Conservation (phyloP, 2,113 vertebrate species). For the Dinomys branickii region DNA sequence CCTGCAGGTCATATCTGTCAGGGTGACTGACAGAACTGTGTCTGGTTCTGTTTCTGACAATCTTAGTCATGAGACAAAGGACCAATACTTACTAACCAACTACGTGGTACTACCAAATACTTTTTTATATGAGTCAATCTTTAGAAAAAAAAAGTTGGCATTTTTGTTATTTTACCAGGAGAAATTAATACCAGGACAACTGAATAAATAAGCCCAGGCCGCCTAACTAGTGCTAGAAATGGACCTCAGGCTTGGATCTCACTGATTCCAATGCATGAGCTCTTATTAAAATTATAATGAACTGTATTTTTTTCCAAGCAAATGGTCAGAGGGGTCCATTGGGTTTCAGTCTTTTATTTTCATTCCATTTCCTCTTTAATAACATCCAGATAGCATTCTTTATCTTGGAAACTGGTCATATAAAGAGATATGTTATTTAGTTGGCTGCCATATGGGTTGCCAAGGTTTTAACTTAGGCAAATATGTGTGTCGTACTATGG, state of each 20-base stretch:
- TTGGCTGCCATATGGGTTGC: not conserved
- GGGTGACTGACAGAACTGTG: not conserved
- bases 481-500: not conserved
- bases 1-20: not conserved
- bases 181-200: not conserved
- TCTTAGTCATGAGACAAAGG: not conserved
- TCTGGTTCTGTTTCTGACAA: not conserved
- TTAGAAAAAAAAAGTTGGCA: not conserved
- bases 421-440: not conserved
- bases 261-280: not conserved
- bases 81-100: not conserved
- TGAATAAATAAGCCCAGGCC: not conserved
- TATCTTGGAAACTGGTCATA: not conserved
- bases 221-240: not conserved
- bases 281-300: not conserved
- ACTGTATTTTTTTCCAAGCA: slow-evolving; percentile 10
- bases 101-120: not conserved
- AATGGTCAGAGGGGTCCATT: not conserved
- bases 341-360: slow-evolving; percentile 12
- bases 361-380: not conserved
- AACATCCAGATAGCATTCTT: not conserved
- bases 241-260: not conserved
- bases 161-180: not conserved
- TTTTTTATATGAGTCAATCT: not conserved
- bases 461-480: not conserved